Conservation (phyloP, 2,113 vertebrate genomes). For the Leiothrix lutea region DNA sequence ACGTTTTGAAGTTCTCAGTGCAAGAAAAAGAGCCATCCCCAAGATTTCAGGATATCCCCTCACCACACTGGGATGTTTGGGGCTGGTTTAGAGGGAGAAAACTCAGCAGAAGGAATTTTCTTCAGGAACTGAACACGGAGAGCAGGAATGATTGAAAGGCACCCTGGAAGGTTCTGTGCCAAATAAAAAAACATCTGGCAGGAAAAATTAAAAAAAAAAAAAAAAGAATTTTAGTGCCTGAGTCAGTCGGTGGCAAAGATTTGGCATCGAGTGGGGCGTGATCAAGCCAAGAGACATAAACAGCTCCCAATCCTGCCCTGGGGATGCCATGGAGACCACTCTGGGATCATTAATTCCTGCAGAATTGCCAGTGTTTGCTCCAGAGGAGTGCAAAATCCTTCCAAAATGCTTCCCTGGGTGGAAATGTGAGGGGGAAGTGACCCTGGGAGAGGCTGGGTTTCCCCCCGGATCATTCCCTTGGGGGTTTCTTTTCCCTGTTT, state of each 20-base stretch:
- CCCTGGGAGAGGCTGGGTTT: not conserved
- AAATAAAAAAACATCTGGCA: not conserved
- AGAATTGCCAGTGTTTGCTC: not conserved
- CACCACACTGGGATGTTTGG: accelerated
- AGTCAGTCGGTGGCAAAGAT: not conserved
- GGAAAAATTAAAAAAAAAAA: not conserved
- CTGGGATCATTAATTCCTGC: not conserved
- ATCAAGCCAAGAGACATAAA: constrained; percentile 10
- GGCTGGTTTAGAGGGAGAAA: not conserved
- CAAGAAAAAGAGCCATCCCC: not conserved
- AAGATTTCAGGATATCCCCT: not conserved
- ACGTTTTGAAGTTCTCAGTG: accelerated
- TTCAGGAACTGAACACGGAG: not conserved
- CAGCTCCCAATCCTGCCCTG: not conserved
- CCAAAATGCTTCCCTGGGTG: not conserved
- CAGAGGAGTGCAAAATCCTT: not conserved
- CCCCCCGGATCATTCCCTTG: not conserved
- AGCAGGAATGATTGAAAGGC: not conserved
- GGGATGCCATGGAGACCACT: not conserved
- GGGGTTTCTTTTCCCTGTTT: not conserved
- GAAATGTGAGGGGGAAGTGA: not conserved
- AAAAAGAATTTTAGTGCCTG: not conserved
- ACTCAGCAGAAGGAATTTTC: not conserved
- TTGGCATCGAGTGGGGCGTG: not conserved
- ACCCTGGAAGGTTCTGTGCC: not conserved